These are phyloP conservation scores for Phylloscopus trochiloides DNA, from an alignment of 2,113 vertebrate species.

Conservation along the genomic window DNA sequence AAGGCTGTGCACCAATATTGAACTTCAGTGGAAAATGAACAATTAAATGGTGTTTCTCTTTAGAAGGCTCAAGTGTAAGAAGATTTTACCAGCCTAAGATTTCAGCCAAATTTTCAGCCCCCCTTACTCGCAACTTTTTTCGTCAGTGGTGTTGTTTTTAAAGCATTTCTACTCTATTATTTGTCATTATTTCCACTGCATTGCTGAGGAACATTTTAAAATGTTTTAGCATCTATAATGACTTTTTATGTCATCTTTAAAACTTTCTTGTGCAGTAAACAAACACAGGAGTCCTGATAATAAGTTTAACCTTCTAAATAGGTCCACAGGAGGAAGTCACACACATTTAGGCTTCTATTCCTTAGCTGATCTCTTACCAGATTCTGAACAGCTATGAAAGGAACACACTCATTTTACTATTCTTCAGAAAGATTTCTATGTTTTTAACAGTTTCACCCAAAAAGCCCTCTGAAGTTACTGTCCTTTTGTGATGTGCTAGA, in stretches of 20 bases:
- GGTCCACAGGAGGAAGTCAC: slow-evolving; percentile 69
- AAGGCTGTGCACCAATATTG: not conserved
- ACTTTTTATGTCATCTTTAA: not conserved
- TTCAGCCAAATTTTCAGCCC: not conserved
- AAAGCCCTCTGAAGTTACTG: not conserved
- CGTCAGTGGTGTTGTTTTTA: not conserved
- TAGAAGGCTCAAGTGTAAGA: not conserved
- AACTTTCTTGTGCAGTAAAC: not conserved
- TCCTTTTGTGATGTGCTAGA: not conserved
- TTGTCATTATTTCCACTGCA: not conserved
- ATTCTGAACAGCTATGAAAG: not conserved
- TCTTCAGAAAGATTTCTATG: not conserved
- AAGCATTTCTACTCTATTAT: not conserved
- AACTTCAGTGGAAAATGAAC: not conserved
- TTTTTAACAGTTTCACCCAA: not conserved
- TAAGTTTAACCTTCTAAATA: slow-evolving; percentile 70
- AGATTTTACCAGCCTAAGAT: not conserved
- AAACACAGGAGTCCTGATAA: not conserved
- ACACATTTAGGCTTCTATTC: slow-evolving; percentile 23
- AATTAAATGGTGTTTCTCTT: not conserved
- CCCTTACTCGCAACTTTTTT: accelerated
- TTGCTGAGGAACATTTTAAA: not conserved
- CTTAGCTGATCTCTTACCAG: not conserved
- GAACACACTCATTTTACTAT: not conserved
- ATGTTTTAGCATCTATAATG: not conserved